Percentiles rank a stretch among this genome's conserved stretches.
These are phyloP conservation scores for Clinocottus analis DNA, from an alignment of 2,113 vertebrate species.

Conservation along the genomic window DNA sequence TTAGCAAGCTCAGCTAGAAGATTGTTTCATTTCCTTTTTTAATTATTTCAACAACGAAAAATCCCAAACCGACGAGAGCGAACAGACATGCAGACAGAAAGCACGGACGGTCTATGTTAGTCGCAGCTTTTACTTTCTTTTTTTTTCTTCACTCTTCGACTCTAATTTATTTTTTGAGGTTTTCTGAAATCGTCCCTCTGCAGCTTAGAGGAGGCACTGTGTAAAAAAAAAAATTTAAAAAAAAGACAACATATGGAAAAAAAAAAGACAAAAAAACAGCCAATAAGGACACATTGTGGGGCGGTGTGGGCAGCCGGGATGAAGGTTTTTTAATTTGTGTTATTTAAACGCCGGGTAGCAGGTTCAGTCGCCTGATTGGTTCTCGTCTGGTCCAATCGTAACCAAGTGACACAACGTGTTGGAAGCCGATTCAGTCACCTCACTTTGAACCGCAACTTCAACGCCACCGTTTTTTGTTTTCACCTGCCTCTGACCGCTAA, in stretches of 20 bases:
- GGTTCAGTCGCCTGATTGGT: conserved; percentile 25
- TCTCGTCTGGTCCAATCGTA: neutral
- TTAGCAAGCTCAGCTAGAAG: conserved; percentile 80
- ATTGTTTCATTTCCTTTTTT: conserved; percentile 71
- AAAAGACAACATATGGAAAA: conserved; percentile 40
- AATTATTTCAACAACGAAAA: neutral
- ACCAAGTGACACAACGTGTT: neutral
- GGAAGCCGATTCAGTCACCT: conserved; percentile 8
- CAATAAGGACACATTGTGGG: conserved; percentile 54
- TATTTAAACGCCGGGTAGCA: neutral
- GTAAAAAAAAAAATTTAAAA: too few relatives aligned
- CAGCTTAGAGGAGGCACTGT: conserved; percentile 69
- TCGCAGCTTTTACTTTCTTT: conserved; percentile 9
- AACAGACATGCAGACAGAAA: conserved; percentile 30
- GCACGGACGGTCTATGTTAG: conserved; percentile 64
- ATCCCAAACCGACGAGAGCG: conserved; percentile 54
- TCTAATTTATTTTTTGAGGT: conserved; percentile 78
- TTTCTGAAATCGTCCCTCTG: conserved; percentile 67
- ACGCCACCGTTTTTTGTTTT: neutral
- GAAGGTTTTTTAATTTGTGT: neutral
- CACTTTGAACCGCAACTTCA: neutral
- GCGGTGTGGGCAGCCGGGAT: conserved; percentile 31
- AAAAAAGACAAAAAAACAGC: conserved; percentile 26
- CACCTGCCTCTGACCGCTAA: neutral
- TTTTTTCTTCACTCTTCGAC: conserved; percentile 45